These are phyloP conservation scores for Trichonephila clavipes DNA, from an alignment of 1,140 invertebrate genomes.

Conservation along the genomic window DNA sequence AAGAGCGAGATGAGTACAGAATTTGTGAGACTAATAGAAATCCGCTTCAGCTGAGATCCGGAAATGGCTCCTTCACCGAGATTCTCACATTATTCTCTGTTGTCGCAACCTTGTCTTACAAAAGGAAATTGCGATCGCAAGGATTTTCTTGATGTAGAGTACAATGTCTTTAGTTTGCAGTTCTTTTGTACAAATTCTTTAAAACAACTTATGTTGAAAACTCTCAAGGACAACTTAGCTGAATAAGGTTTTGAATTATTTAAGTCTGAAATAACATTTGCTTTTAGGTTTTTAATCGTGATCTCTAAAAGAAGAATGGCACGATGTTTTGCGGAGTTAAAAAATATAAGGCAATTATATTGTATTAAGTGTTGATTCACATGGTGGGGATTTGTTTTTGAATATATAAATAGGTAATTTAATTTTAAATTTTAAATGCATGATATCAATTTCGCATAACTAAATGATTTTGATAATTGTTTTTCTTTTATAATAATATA, in stretches of 20 bases:
- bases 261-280: too few species aligned
- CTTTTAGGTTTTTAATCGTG: too few species aligned
- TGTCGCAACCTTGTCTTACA: slow-evolving; percentile 24
- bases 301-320: too few species aligned
- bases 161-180: neutral
- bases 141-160: neutral
- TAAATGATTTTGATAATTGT: too few species aligned
- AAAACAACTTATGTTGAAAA: neutral
- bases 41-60: slow-evolving; percentile 6
- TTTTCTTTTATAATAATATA: too few species aligned
- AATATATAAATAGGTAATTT: too few species aligned
- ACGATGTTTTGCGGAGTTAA: too few species aligned
- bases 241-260: neutral
- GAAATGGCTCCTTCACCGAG: neutral
- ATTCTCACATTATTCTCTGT: neutral
- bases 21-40: neutral
- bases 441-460: too few species aligned
- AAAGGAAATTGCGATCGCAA: slow-evolving; percentile 23
- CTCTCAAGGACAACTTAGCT: neutral
- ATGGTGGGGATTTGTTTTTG: too few species aligned
- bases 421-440: too few species aligned
- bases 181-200: neutral
- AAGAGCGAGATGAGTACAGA: neutral
- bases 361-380: too few species aligned
- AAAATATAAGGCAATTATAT: too few species aligned